A percentile compares a stretch with the other conserved stretches of the same genome.
phyloP scores from a whole-genome alignment of 1,140 invertebrate genomes.

The Archivesica marissinica region DNA sequence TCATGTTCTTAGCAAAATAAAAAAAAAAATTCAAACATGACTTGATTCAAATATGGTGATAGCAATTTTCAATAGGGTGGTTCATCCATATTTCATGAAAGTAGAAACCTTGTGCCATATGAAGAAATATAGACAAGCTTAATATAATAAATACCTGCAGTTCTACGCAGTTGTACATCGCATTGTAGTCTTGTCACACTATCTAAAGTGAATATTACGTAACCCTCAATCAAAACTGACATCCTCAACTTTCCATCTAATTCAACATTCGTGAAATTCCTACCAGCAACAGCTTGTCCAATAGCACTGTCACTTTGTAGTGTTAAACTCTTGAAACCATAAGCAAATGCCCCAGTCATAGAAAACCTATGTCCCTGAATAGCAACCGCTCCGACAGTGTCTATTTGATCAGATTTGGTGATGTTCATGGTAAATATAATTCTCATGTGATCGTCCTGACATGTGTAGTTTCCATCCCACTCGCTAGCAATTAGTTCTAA shows the following conservation, averaged over 20 bases:
- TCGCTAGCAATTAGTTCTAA: conserved; percentile 43
- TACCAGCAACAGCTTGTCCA: conserved; percentile 19
- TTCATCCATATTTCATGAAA: no score
- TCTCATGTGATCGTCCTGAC: conserved; percentile 17
- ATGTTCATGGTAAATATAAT: conserved; percentile 52
- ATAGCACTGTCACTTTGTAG: conserved; percentile 27
- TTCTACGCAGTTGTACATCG: conserved; percentile 36
- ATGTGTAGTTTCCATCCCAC: conserved; percentile 59
- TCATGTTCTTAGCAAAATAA: no score
- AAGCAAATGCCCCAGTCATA: conserved; percentile 45
- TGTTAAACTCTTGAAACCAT: conserved; percentile 15
- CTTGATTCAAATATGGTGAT: no score
- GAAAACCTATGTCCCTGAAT: conserved; percentile 18
- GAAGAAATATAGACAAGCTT: no score
- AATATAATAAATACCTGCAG: no score
- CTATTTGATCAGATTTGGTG: conserved; percentile 47
- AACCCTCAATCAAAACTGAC: conserved; percentile 41
- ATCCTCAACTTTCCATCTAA: conserved; percentile 26
- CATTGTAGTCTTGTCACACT: neutral
- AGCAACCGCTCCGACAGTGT: conserved; percentile 23
- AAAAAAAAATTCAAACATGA: no score
- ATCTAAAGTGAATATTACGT: conserved; percentile 19
- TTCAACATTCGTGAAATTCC: conserved; percentile 42
- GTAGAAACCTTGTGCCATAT: no score
- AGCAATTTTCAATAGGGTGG: no score